Base-by-base conservation (phyloP, 2,113 vertebrate genomes). In the Malurus elegans region DNA sequence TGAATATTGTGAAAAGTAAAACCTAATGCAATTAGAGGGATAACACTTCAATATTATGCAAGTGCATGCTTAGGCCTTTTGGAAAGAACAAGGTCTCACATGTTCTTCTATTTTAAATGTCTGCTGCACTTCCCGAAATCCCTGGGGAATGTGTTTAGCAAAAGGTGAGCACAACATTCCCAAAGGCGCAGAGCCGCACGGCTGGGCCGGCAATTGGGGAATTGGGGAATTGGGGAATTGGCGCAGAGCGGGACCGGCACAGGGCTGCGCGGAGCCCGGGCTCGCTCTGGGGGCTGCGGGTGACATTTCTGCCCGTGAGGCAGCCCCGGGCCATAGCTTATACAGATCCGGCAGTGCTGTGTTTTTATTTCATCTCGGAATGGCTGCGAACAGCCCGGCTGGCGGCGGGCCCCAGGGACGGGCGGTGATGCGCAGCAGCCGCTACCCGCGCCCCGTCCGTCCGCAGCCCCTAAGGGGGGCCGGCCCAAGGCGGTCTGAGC, bases 91-190 rank as follows among this genome's bases (percentile, higher is more conserved):
- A 69, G 93, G 76, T 88, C 79, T 90, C 93, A 61, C 66, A 72
- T 23, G 80, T 66, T 78, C 57, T 66, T 80, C 91, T 89, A 31
- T 80, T 88, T 80, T 50, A 92, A 90, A 91, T 56, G 81, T 71
- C 21, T 67, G 84, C 78, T 32, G 90, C 95, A 79, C 78, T 79
- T 93, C 90, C 62, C 2, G 32, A 69, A 72, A 65, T 79, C 67
- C 64, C 83, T 2, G 60, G 83, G 69, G 86, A 93, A 72, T 2
- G 75, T 2, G 47, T 72, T 86, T 23, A 57, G 90, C 82, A 32
- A 66, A 86, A 92, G 95, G 88, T 73, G 91, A 90, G 67, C 86
- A 94, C 92, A 89, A n/a, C 50, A 14, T 9, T 66, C 92, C 95
- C 88, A 65, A 83, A 95, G 62, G 62, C 62, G 26, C 62, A 4